Evolutionary conservation across 2,797 vertebrate species (phyloP).

Genomic region (Tenualosa thibaudeaui): DNA sequence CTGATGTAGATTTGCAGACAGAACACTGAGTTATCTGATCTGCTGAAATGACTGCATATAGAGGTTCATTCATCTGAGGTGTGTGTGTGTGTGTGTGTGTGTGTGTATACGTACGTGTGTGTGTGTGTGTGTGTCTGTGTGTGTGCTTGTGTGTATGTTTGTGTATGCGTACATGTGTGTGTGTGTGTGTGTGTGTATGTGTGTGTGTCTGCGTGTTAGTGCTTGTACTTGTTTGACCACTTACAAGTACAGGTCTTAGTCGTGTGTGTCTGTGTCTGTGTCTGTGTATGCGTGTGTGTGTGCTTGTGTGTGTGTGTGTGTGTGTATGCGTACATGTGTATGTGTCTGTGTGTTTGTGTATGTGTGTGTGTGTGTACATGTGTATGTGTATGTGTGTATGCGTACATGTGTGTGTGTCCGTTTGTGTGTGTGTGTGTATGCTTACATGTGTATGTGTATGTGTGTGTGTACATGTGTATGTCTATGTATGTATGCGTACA

Average conservation of each 20-base stretch:
- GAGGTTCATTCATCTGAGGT: background rate
- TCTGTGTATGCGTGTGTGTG: too few species aligned
- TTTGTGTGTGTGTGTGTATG: constrained; percentile 49
- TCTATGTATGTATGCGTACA: too few species aligned
- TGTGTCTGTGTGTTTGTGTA: too few species aligned
- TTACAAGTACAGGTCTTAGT: too few species aligned
- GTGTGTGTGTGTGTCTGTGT: constrained; percentile 27
- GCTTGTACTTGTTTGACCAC: constrained; percentile 17
- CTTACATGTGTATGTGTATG: too few species aligned
- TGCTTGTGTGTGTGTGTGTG: too few species aligned
- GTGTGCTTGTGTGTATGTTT: background rate
- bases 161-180: background rate
- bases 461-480: too few species aligned
- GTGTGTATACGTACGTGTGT: background rate
- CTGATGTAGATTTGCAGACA: background rate
- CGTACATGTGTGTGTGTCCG: background rate
- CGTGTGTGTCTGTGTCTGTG: too few species aligned
- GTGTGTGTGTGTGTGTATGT: constrained; percentile 31
- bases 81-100: constrained; percentile 15
- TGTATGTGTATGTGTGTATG: constrained; percentile 22
- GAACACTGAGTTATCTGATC: background rate
- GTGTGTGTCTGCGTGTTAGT: too few species aligned
- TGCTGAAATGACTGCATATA: background rate
- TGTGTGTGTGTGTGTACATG: too few species aligned
- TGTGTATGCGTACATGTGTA: too few species aligned